Conservation (phyloP, 2,888 invertebrate genomes). For the Drosophila paramelanica region DNA sequence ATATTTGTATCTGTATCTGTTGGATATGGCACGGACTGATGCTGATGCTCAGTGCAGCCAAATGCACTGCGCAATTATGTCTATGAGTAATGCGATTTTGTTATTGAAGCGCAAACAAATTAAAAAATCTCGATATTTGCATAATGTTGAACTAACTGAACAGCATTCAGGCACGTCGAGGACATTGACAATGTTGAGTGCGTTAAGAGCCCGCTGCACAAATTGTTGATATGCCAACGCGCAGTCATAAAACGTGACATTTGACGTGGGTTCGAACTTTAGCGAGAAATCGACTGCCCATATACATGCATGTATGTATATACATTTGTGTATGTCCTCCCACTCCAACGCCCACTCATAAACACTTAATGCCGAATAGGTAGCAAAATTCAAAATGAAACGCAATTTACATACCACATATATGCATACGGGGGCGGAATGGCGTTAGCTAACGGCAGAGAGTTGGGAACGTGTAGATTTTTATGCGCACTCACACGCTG, state of each 20-base stretch:
- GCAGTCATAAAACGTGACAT: conserved; percentile 78
- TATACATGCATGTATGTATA: conserved; percentile 32
- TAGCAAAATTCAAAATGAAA: conserved; percentile 67
- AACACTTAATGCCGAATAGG: conserved; percentile 43
- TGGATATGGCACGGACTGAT: neutral
- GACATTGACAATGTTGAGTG: conserved; percentile 13
- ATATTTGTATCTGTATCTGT: conserved; percentile 2
- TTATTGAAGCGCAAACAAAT: conserved; percentile 45
- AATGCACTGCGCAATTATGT: conserved; percentile 38
- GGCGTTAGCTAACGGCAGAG: neutral
- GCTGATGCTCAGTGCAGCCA: conserved; percentile 29
- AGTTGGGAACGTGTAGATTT: conserved; percentile 40
- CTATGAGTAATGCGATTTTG: conserved; percentile 25
- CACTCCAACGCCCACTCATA: neutral
- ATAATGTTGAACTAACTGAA: conserved; percentile 56
- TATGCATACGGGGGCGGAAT: neutral
- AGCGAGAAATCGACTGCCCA: conserved; percentile 57
- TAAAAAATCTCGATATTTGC: conserved; percentile 63
- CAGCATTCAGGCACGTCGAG: conserved; percentile 29
- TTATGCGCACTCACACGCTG: conserved; percentile 57
- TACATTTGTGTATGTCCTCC: neutral
- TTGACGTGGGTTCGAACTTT: conserved; percentile 60
- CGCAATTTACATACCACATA: conserved; percentile 65
- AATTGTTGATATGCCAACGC: conserved; percentile 67
- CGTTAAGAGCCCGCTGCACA: conserved; percentile 36